These are phyloP conservation scores for Anthonomus grandis DNA, from an alignment of 1,140 invertebrate genomes.

Conservation along the genomic window DNA sequence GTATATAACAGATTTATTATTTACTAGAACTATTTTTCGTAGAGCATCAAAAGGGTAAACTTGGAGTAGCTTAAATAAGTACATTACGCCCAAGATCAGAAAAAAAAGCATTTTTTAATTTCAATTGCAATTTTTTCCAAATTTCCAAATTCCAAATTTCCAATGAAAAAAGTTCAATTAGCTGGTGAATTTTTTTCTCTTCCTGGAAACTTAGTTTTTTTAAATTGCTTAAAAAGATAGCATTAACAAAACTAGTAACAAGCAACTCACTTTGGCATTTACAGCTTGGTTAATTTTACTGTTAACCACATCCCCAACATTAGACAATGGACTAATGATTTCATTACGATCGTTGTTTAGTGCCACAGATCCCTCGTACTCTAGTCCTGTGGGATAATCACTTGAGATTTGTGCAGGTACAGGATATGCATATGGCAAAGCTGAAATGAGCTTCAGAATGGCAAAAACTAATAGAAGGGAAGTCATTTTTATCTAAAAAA, in stretches of 20 bases:
- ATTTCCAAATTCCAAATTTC: too few relatives aligned
- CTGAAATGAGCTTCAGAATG: neutral
- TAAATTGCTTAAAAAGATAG: neutral
- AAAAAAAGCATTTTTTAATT: too few relatives aligned
- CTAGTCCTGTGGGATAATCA: neutral
- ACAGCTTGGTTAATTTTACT: slow-evolving; percentile 24
- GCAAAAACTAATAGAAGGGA: neutral
- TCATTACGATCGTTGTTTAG: neutral
- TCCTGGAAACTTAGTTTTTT: too few relatives aligned
- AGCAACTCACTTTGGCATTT: slow-evolving; percentile 28
- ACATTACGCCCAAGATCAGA: too few relatives aligned
- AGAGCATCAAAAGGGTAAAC: too few relatives aligned
- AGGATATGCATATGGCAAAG: neutral
- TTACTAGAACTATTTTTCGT: too few relatives aligned
- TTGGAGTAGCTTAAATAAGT: too few relatives aligned
- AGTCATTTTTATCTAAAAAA: neutral
- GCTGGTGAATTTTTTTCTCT: too few relatives aligned
- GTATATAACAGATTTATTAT: too few relatives aligned
- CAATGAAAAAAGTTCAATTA: too few relatives aligned
- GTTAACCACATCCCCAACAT: slow-evolving; percentile 24
- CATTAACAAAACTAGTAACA: neutral
- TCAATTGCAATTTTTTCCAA: too few relatives aligned
- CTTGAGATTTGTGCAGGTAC: neutral
- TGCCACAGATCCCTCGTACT: neutral
- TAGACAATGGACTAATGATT: slow-evolving; percentile 27